Percentiles rank a stretch among this genome's conserved stretches.
These are phyloP conservation scores for Wasmannia auropunctata DNA, from an alignment of 1,140 invertebrate genomes.

Conservation along the genomic window DNA sequence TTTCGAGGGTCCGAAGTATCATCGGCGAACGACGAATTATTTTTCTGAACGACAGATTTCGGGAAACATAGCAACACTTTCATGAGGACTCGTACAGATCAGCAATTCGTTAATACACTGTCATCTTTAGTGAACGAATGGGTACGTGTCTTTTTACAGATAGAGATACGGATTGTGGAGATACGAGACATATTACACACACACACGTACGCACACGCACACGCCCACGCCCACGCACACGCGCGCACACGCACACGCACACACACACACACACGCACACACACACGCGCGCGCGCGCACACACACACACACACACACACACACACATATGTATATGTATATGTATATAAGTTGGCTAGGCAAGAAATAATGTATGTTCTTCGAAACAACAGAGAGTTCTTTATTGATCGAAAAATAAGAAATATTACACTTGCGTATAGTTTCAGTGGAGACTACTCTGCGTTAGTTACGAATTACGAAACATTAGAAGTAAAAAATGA, in stretches of 20 bases:
- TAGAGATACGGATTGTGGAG: no score
- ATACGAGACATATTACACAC: no score
- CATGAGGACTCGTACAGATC: conserved; percentile 75
- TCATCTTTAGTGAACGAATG: conserved; percentile 79
- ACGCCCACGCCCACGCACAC: no score
- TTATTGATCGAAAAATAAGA: background rate
- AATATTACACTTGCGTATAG: background rate
- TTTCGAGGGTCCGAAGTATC: conserved; percentile 33
- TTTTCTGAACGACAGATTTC: conserved; percentile 76
- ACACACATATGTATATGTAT: no score
- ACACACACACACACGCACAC: no score
- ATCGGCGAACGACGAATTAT: conserved; percentile 41
- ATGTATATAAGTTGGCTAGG: background rate
- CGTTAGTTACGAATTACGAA: background rate
- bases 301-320: no score
- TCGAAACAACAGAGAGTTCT: background rate
- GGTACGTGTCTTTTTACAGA: no score
- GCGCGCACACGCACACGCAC: no score
- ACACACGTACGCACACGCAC: no score
- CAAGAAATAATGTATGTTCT: background rate
- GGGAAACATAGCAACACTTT: conserved; percentile 80
- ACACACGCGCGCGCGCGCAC: no score
- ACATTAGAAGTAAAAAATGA: background rate
- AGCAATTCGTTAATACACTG: conserved; percentile 82
- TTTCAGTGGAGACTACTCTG: background rate